A percentile compares a stretch with the other conserved stretches of the same genome.
phyloP scores from a whole-genome alignment of 2,113 vertebrate genomes.

The Australoheros scitulus region DNA sequence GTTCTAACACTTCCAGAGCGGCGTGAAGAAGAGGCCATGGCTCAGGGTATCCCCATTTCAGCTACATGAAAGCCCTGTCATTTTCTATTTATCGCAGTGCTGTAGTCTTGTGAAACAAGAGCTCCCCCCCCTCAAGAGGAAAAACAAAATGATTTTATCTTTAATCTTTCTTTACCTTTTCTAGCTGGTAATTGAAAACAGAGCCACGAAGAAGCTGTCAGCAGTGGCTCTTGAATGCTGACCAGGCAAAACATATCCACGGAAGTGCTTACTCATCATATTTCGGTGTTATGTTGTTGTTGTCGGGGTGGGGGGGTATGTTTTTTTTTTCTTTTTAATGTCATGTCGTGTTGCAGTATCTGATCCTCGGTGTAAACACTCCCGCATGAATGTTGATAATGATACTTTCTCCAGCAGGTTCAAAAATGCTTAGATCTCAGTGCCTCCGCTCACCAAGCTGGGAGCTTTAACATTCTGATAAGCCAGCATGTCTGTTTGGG shows the following conservation, averaged over 20 bases:
- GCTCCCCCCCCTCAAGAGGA: constrained; percentile 11
- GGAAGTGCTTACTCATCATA: constrained; percentile 34
- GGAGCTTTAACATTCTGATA: constrained; percentile 66
- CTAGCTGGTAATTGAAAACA: constrained; percentile 73
- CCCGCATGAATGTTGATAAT: constrained; percentile 27
- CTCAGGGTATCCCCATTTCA: constrained; percentile 63
- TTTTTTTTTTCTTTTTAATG: not conserved
- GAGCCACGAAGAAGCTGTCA: constrained; percentile 25
- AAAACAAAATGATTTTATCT: constrained; percentile 71
- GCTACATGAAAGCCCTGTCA: constrained; percentile 75
- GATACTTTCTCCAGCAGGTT: constrained; percentile 43
- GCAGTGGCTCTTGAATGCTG: constrained; percentile 26
- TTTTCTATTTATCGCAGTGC: constrained; percentile 65
- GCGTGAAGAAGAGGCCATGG: constrained; percentile 36
- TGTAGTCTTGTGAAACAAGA: constrained; percentile 59
- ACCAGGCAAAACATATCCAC: constrained; percentile 14
- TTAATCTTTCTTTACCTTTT: constrained; percentile 63
- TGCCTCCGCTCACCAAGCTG: constrained; percentile 24
- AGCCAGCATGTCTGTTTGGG: constrained; percentile 61
- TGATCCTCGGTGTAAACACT: constrained; percentile 33
- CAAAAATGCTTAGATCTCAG: constrained; percentile 24
- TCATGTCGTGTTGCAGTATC: not conserved
- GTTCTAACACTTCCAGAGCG: constrained; percentile 60
- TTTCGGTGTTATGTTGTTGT: not conserved
- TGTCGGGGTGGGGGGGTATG: not conserved